Conservation (phyloP, 2,113 vertebrate species). For the Phalacrocorax aristotelis region DNA sequence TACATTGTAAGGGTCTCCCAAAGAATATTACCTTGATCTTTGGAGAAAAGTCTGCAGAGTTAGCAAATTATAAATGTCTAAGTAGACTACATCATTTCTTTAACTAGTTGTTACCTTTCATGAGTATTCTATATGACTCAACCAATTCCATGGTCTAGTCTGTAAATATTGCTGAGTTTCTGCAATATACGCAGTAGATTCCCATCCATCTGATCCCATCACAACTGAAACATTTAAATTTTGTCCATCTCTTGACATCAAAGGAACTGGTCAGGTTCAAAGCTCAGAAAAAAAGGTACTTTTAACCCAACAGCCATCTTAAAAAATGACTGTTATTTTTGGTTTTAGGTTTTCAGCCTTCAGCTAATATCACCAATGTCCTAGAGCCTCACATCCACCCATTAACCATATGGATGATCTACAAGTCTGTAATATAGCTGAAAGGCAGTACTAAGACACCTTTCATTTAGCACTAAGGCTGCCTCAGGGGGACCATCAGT, state of each 20-base stretch:
- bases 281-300: background rate
- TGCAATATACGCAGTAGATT: background rate
- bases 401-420: background rate
- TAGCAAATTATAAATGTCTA: background rate
- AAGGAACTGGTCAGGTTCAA: background rate
- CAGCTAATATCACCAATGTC: background rate
- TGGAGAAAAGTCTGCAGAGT: background rate
- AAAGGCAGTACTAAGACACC: background rate
- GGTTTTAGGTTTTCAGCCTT: background rate
- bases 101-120: background rate
- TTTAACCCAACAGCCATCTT: background rate
- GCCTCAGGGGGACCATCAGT: slow-evolving; percentile 3
- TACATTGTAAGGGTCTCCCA: background rate
- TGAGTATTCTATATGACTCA: fast-evolving
- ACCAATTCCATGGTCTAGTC: background rate
- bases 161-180: background rate
- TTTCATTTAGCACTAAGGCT: background rate
- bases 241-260: background rate
- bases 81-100: background rate
- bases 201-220: background rate
- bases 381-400: background rate
- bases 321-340: background rate
- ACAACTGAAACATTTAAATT: background rate
- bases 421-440: background rate
- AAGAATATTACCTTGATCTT: background rate